Base-by-base conservation (phyloP, 2,888 invertebrate species). In the Cerceris rybyensis region DNA sequence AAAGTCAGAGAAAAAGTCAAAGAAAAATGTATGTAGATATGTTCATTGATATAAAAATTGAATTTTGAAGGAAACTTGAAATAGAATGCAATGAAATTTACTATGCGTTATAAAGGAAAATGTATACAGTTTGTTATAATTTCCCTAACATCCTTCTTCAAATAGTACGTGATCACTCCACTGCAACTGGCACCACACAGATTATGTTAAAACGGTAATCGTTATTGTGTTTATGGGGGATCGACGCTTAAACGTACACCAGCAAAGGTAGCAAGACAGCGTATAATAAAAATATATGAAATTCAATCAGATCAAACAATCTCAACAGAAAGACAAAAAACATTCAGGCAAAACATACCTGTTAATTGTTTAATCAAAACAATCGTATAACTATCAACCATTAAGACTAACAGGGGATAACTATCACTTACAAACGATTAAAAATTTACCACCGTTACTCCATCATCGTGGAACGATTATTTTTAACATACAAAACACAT, bases 401-500 rank as follows among this genome's bases (percentile, higher is more conserved):
- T 69, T 81, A 78, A 73, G 69, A 68, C 73, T 81, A 86, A 78
- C 50, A 74, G 75, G 57, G 68, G 65, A 67, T 64, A 80, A 82
- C 70, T 70, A 64, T 74, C 73, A 75, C 78, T 75, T 77, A 79
- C 78, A 72, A 74, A 77, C 42, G 75, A 77, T 65, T 75, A 65
- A 70, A 69, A 58, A 58, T 70, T 28, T 77, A 75, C 59, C 60
- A 70, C 64, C 61, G 63, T 77, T 75, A 82, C 4, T 70, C 67
- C 63, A 70, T 70, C 70, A 66, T 82, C 42, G 52, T 49, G 75
- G 64, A 54, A 75, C 60, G 42, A 81, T 77, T 59, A 83, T 67
- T 70, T 81, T 60, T 70, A 77, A 77, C 79, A 63, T 81, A 78
- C 71, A 83, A 76, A 80, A 83, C 84, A 86, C 80, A 86, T 70